Base-by-base conservation (phyloP, 1,140 invertebrate genomes). In the Drosophila guanche region DNA sequence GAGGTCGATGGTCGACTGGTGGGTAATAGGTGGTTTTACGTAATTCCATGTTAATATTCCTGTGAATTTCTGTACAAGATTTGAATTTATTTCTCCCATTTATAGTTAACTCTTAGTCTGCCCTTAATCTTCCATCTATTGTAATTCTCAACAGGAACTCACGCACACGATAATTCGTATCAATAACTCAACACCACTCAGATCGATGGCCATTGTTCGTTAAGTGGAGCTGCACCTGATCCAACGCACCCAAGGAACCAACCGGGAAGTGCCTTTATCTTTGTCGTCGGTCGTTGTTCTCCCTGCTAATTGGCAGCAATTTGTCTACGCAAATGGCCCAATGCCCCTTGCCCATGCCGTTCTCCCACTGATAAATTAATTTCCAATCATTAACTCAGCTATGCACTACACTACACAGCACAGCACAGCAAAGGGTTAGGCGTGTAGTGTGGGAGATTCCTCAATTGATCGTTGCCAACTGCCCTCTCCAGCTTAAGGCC, bases 361-460 rank as follows among this genome's bases (percentile, higher is more conserved):
- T n/a, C 14, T 5, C 41, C 42, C 48, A 61, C 76, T 55, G 63
- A 79, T 73, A 80, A 85, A 85, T 86, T 85, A 81, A 85, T 85
- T 81, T 81, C 81, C 77, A 80, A 86, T 85, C 81, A 86, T 85
- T 85, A 85, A 86, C 76, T 66, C 73, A 58, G 67, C 81, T 60
- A 66, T 51, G 61, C 53, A 50, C 80, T 66, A 69, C 72, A 66
- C 67, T 33, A 68, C 68, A 70, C 53, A 63, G 7, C 10, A 37
- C 10, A 46, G 27, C 16, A 23, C 16, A 8, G 8, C 50, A 67
- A 55, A 68, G 65, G 65, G 62, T 68, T 68, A 63, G 27, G 7
- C 58, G 43, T 23, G 27, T 14, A 29, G 10, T 22, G 48, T 20
- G 42, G 14, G 25, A 16, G 62, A 52, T 33, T 54, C 42, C 65